Base-by-base conservation (phyloP, 2,888 invertebrate genomes). In the Conomelus anceps region DNA sequence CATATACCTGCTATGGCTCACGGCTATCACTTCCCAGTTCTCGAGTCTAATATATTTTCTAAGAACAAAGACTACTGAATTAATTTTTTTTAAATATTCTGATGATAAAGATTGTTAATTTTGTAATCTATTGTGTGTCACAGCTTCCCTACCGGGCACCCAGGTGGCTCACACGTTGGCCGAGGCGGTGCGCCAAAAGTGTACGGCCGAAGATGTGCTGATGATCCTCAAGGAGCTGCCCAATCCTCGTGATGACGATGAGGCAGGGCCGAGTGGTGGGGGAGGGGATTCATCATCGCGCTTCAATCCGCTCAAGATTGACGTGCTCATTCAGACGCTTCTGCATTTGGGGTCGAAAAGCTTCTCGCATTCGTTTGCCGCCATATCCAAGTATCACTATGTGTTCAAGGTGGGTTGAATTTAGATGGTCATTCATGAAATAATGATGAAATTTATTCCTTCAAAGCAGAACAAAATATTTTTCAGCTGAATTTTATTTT, bases 301-400 rank as follows among this genome's bases (percentile, higher is more conserved):
- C 3, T 98, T 97, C 93, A 98, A 98, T 94, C 98, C 98, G 0
- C 94, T 98, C 88, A 98, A 98, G 94, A 98, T 99, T 88, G 99
- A 99, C 92, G 98, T 99, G 0, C 99, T 99, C 93, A 98, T 98
- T n/a, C 98, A 99, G 93, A 98, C 98, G 0, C 93, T 99, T 88
- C 95, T 99, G 6, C 97, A 98, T 93, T 94, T 99, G 90, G 99
- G 99, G 41, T 97, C 97, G 88, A 99, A 99, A 94, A 99, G 99
- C 92, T 98, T 99, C 93, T 99, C 99, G 90, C 99, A 99, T 93
- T 98, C 98, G 92, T 99, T 99, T 93, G 98, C 99, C 7, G 99
- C 99, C n/a, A 97, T 99, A 91, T 98, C 98, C 85, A 99, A 99
- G 94, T 99, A 97, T 92, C 97, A 97, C 93, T 96, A 97, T 93